Evolutionary conservation across 2,888 invertebrate species (phyloP), one percentile per base, ranked within the genome.

Genomic region (Acronicta psi): DNA sequence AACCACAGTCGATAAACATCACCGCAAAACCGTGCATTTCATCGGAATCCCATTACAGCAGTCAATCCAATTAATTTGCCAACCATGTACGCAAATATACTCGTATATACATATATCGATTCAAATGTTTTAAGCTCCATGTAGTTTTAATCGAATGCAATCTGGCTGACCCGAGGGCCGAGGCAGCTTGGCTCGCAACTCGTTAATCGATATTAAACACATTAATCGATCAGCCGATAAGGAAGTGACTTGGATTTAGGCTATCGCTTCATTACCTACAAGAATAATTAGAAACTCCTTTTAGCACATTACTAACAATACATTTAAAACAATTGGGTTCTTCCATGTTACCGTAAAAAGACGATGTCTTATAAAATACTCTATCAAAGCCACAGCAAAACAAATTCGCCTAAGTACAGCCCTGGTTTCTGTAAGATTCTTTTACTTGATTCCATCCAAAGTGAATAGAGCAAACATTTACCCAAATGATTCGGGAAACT

Each of bases 171-270:
- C 11, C 29, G 29, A 3, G 72, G 46, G 68, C 11, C 29, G 29
- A 3, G 72, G 46, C 40, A 61, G 65, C 42, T 36, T 59, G 49
- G 57, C 66, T 60, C 54, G 65, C 52, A 67, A 71, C 54, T 69
- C 63, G 74, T 78, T 78, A 83, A 81, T 84, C 80, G 80, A 83
- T 83, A 78, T 69, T 84, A 85, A 87, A 79, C 80, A 75, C 74
- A 82, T 85, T 85, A 87, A 73, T 73, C 75, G 72, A 77, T 75
- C 67, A 69, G 71, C 66, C 66, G 60, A 77, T 70, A 55, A 73
- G 82, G 79, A 83, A 81, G 68, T 77, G 64, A 81, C 71, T 71
- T 59, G 50, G 70, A 84, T 81, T 77, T 75, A 78, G 72, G 62
- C 55, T 73, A 37, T 45, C 56, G 57, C 36, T 54, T 57, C 50